These are phyloP conservation scores for Cepaea nemoralis DNA, from an alignment of 1,140 invertebrate species.

Conservation along the genomic window DNA sequence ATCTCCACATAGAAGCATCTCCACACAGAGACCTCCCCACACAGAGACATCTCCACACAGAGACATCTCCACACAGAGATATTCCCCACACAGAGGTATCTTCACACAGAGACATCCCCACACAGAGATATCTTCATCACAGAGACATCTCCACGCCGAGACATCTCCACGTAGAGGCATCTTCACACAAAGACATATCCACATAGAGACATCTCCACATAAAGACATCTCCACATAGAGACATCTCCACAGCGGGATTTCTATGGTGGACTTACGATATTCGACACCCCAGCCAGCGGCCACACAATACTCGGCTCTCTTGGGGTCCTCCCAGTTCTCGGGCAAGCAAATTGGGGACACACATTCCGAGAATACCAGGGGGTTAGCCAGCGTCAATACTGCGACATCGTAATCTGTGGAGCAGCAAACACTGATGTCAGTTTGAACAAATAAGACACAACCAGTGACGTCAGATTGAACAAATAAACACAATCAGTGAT, in stretches of 20 bases:
- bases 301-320: slow-evolving; percentile 1
- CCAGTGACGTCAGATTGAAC: no score
- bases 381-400: neutral
- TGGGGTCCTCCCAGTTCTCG: neutral
- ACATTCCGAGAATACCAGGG: slow-evolving; percentile 5
- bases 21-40: no score
- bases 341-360: slow-evolving; percentile 20
- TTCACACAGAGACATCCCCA: neutral
- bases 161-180: no score
- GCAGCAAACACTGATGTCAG: no score
- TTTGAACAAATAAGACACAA: no score
- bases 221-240: neutral
- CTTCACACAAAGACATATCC: no score
- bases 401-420: slow-evolving; percentile 29
- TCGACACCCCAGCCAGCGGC: slow-evolving; percentile 18
- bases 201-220: neutral
- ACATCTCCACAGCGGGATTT: neutral
- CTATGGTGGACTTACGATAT: neutral
- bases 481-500: no score
- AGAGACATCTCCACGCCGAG: neutral
- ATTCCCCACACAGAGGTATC: neutral
- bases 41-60: no score
- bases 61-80: no score
- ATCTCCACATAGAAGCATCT: no score
- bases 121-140: neutral